These are phyloP conservation scores for Scaptomyza caliginosa DNA, from an alignment of 2,888 invertebrate genomes.

Conservation along the genomic window DNA sequence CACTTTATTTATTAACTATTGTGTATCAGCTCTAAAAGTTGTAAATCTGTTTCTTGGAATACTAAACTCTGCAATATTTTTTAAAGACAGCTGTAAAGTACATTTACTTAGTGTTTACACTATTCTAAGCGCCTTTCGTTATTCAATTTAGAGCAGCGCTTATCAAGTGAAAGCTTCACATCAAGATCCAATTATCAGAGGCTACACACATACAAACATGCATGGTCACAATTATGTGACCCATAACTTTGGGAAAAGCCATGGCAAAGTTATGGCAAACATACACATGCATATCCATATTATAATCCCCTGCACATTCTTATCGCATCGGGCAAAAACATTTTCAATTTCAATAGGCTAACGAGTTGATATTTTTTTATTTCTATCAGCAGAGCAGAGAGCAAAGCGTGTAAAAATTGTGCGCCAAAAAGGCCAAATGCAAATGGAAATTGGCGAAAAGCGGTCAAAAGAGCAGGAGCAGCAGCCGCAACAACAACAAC, in stretches of 20 bases:
- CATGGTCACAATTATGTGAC: constrained; percentile 51
- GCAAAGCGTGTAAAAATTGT: constrained; percentile 67
- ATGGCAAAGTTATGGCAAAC: constrained; percentile 48
- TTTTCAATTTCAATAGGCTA: constrained; percentile 78
- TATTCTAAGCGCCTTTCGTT: background rate
- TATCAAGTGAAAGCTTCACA: constrained; percentile 30
- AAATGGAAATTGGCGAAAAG: constrained; percentile 60
- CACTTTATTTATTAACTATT: too few species aligned
- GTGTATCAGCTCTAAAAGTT: too few species aligned
- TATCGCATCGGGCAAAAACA: constrained; percentile 71
- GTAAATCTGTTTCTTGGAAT: too few species aligned
- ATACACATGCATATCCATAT: constrained; percentile 12
- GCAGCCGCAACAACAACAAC: constrained; percentile 35
- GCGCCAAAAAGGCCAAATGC: constrained; percentile 69
- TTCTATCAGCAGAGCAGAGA: constrained; percentile 57
- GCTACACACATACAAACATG: constrained; percentile 40
- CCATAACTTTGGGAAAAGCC: constrained; percentile 42
- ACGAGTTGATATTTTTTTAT: constrained; percentile 66
- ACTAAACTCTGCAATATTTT: too few species aligned
- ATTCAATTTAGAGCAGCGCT: constrained; percentile 5
- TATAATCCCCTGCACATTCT: constrained; percentile 61
- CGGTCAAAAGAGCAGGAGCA: constrained; percentile 66
- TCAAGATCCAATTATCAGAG: constrained; percentile 50
- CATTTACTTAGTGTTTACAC: background rate
- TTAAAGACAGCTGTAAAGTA: too few species aligned